phyloP scores from a whole-genome alignment of 2,888 invertebrate genomes.

The Alloscopus bannaensis region DNA sequence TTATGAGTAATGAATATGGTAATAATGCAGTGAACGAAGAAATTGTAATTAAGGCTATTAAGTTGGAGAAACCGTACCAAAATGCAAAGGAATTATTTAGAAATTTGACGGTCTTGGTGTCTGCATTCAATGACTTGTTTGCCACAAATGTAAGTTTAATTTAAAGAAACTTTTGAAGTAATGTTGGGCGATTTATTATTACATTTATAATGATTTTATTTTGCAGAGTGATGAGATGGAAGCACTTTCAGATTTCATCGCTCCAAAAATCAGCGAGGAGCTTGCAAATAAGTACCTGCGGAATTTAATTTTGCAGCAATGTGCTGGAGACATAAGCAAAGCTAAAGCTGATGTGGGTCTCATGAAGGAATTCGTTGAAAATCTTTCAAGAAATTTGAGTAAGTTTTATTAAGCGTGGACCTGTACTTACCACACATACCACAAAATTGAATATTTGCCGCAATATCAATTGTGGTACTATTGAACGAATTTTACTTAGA shows the following conservation, averaged over 20 bases:
- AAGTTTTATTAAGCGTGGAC: no score
- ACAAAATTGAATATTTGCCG: no score
- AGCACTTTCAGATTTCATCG: slow-evolving; percentile 44
- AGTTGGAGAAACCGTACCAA: slow-evolving; percentile 25
- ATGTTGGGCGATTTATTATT: neutral
- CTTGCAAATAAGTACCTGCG: slow-evolving; percentile 67
- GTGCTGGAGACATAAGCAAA: slow-evolving; percentile 60
- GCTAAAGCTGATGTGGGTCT: slow-evolving; percentile 59
- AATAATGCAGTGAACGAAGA: neutral
- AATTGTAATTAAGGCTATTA: slow-evolving; percentile 37
- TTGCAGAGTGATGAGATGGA: slow-evolving; percentile 59
- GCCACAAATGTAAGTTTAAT: slow-evolving; percentile 45
- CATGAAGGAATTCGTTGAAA: slow-evolving; percentile 39
- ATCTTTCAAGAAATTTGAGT: slow-evolving; percentile 46
- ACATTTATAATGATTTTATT: slow-evolving; percentile 20
- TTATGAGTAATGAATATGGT: neutral
- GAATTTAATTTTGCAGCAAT: slow-evolving; percentile 66
- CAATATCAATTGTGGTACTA: no score
- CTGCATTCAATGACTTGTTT: slow-evolving; percentile 48
- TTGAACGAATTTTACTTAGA: slow-evolving; percentile 29
- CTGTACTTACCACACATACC: no score
- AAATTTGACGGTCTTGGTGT: slow-evolving; percentile 55
- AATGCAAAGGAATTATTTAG: slow-evolving; percentile 52
- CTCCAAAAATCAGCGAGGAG: slow-evolving; percentile 59
- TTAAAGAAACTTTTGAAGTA: no score